Base-by-base conservation (phyloP, 2,888 invertebrate species). In the Folsomia manolachei region DNA sequence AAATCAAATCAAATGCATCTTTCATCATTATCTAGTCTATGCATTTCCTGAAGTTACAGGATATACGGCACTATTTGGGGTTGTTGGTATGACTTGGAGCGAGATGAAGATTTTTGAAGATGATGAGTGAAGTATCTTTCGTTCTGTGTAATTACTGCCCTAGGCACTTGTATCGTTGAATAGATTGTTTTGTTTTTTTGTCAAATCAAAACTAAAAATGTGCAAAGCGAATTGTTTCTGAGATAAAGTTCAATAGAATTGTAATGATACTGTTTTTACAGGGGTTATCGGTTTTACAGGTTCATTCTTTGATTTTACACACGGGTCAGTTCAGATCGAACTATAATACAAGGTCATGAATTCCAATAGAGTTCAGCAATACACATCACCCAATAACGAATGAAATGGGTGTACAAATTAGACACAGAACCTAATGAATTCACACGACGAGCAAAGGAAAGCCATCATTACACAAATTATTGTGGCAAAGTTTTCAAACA, bases 11-110 rank as follows among this genome's bases (percentile, higher is more conserved):
- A 39, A 39, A 39, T 66, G 66, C 18, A 51, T 51, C 66, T 60
- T 25, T 67, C 25, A 56, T 67, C 27, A 67, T 67, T 67, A 67
- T 67, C 39, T n/a, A n/a, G n/a, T n/a, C n/a, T n/a, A n/a, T n/a
- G n/a, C n/a, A n/a, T n/a, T n/a, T n/a, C n/a, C n/a, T n/a, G n/a
- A n/a, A n/a, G n/a, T n/a, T n/a, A n/a, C n/a, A n/a, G n/a, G n/a
- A n/a, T n/a, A n/a, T n/a, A n/a, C n/a, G n/a, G n/a, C n/a, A n/a
- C n/a, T n/a, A n/a, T n/a, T n/a, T n/a, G n/a, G n/a, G n/a, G n/a
- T n/a, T 9, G 39, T 39, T 39, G 4, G 39, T 39, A 14, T 39
- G 7, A 39, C 14, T 4, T 39, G 39, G 14, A 39, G 14, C 7
- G 39, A 39, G 39, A 39, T 39, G 39, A 39, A 39, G 39, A 39